phyloP scores from a whole-genome alignment of 2,113 vertebrate genomes.

The human (Homo sapiens) region GRCh38 chr19:44472001-44472500 shows the following conservation, averaged over 20 bases:
- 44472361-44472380: neutral
- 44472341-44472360: neutral
- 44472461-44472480: neutral
- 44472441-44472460: slow-evolving; percentile 22
- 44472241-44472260: neutral
- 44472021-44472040: rapidly evolving
- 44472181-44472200: neutral
- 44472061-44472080: neutral
- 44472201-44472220: neutral
- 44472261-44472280: neutral
- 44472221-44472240: neutral
- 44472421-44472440: neutral
- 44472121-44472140: rapidly evolving
- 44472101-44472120: neutral
- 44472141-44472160: neutral
- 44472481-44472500: neutral
- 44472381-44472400: slow-evolving; percentile 36
- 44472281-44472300: neutral
- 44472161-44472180: neutral
- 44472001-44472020: neutral
- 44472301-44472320: neutral
- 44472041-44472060: neutral
- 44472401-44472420: slow-evolving; percentile 15
- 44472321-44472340: neutral
- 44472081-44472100: neutral